Base-by-base conservation (phyloP, 1,140 invertebrate species). In the Neodiprion pinetum region DNA sequence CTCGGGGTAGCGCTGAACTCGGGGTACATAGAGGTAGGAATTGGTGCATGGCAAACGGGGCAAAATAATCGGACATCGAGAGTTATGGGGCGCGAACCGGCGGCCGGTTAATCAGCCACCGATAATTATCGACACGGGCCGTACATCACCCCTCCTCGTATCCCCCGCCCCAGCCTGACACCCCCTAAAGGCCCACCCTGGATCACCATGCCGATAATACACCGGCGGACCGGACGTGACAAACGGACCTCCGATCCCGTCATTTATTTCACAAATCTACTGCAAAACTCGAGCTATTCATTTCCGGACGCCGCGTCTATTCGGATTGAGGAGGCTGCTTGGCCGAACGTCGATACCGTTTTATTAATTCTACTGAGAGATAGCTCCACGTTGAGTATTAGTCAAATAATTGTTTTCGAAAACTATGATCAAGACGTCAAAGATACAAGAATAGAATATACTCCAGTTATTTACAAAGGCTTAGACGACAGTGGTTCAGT, bases 221-320 rank as follows among this genome's bases (percentile, higher is more conserved):
- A 67, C 47, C 72, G 47, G 21, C 61, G 53, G 53, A 61, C 53
- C 53, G 11, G 28, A 78, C 85, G 86, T 88, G 87, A 87, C 86
- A 88, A 88, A 88, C 84, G 86, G 84, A 86, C 82, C 84, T 82
- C 84, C 87, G 87, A 88, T 89, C 88, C 84, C 87, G 87, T 89
- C 87, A 88, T 89, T 89, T 89, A 88, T 89, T 89, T 86, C 81
- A 82, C 85, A 88, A 89, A 88, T 88, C 85, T 83, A 84, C 82
- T 84, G 85, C 86, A 88, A 88, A 89, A 88, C 86, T 88, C n/a
- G 86, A 80, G 86, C 87, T 88, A 89, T 89, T 89, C 87, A 89
- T 89, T 89, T 88, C 88, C 86, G 84, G 28, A 40, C 28, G 28
- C 28, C 28, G 28, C 5, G 28, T 40, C 28, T 40, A 40, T 40